A percentile compares a stretch with the other conserved stretches of the same genome.
Evolutionary conservation across 2,888 invertebrate species (phyloP).

Genomic region (Lysandra bellargus): DNA sequence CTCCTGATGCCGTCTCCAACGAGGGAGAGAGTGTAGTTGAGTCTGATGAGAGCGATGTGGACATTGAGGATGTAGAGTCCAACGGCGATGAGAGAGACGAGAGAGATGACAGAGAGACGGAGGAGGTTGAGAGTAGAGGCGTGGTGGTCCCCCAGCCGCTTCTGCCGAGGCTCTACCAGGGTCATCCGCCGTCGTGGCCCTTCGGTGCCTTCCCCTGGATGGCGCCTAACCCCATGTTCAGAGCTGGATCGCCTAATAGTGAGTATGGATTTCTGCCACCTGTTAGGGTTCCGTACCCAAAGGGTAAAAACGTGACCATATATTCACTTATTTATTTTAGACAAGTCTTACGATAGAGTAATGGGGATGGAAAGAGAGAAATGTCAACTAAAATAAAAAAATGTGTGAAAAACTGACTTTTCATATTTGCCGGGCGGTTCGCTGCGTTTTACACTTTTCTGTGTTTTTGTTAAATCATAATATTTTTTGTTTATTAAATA

Average conservation of each 20-base stretch:
- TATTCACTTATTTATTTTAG: not conserved
- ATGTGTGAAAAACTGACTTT: too few species aligned
- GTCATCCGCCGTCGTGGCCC: constrained; percentile 80
- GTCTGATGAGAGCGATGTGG: constrained; percentile 75
- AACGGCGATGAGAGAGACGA: constrained; percentile 72
- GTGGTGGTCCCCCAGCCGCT: constrained; percentile 85
- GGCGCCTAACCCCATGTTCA: constrained; percentile 81
- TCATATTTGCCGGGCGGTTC: too few species aligned
- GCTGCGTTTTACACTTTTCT: too few species aligned
- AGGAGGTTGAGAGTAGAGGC: constrained; percentile 69
- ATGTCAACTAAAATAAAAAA: not conserved
- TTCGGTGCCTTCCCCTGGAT: constrained; percentile 85
- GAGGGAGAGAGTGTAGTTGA: constrained; percentile 69
- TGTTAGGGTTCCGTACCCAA: not conserved
- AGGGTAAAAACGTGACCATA: not conserved
- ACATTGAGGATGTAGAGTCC: constrained; percentile 72
- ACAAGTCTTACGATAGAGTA: not conserved
- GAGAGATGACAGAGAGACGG: constrained; percentile 60
- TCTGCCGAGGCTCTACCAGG: constrained; percentile 81
- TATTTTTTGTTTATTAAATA: too few species aligned
- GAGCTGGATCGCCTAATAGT: constrained; percentile 82
- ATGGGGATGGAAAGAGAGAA: not conserved
- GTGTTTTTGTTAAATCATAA: too few species aligned
- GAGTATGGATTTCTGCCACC: constrained; percentile 51
- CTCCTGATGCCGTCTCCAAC: constrained; percentile 61